phyloP scores from a whole-genome alignment of 1,140 invertebrate species.

The Drosophila ironensis region DNA sequence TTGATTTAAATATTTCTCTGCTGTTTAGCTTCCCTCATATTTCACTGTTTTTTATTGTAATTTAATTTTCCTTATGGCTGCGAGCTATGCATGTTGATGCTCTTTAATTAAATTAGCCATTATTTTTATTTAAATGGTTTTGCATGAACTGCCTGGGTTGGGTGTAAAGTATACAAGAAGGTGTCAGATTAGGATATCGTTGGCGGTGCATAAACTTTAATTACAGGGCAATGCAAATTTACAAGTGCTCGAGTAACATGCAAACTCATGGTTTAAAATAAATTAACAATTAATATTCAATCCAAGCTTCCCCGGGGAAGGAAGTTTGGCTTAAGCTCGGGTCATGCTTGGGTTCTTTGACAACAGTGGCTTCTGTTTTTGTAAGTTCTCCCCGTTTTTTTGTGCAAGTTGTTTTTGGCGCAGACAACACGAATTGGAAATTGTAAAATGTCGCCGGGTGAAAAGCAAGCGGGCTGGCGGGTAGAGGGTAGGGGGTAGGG shows the following conservation, averaged over 20 bases:
- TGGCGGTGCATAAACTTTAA: slow-evolving; percentile 2
- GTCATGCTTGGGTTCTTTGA: slow-evolving; percentile 27
- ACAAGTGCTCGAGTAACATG: not conserved
- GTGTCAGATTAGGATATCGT: not conserved
- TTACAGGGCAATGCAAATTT: slow-evolving; percentile 1
- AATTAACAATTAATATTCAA: too few species aligned
- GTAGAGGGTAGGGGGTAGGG: slow-evolving; percentile 16
- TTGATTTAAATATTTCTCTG: slow-evolving; percentile 71
- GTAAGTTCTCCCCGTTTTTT: not conserved
- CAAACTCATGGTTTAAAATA: too few species aligned
- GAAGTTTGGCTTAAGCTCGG: slow-evolving; percentile 26
- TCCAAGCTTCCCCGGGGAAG: too few species aligned
- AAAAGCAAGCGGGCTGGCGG: slow-evolving; percentile 13
- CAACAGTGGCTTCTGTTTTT: slow-evolving; percentile 27
- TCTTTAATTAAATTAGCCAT: slow-evolving; percentile 61
- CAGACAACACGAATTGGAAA: slow-evolving; percentile 72
- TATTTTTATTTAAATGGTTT: slow-evolving; percentile 51
- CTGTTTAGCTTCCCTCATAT: slow-evolving; percentile 23
- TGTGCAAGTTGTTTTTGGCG: slow-evolving; percentile 23
- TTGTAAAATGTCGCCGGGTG: slow-evolving; percentile 71
- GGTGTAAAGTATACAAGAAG: too few species aligned
- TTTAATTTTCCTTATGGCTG: slow-evolving; percentile 1
- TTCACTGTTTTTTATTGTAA: slow-evolving; percentile 13
- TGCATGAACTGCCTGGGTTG: slow-evolving; percentile 16
- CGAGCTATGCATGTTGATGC: slow-evolving; percentile 17